Conservation (phyloP, 1,140 invertebrate species). For the Meloidogyne hapla region DNA sequence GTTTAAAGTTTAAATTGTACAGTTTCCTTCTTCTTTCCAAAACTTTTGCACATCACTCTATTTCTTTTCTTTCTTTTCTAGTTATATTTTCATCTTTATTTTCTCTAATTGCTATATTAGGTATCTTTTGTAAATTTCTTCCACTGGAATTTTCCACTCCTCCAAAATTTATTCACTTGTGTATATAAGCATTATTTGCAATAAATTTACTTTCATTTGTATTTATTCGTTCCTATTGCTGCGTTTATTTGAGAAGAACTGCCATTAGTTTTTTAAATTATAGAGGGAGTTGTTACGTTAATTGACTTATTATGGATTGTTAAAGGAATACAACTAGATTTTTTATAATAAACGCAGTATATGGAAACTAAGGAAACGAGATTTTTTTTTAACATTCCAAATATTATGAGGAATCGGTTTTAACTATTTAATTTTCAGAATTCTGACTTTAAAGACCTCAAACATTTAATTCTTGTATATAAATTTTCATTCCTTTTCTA, state of each 20-base stretch:
- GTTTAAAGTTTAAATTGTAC: not conserved
- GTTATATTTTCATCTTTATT: not conserved
- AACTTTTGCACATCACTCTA: not conserved
- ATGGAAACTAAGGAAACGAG: not conserved
- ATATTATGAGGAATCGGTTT: too few species aligned
- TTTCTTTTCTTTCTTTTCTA: not conserved
- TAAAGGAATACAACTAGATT: too few species aligned
- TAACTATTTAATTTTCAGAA: too few species aligned
- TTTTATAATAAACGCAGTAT: not conserved
- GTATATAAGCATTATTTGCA: not conserved
- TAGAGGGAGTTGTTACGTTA: not conserved
- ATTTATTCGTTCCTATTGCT: not conserved
- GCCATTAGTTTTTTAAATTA: not conserved
- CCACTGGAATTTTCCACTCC: not conserved
- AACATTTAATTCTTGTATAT: too few species aligned
- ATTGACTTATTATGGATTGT: not conserved
- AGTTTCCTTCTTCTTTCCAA: not conserved
- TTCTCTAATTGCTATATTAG: too few species aligned
- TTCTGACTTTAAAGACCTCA: too few species aligned
- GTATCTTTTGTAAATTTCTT: not conserved
- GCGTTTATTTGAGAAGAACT: not conserved
- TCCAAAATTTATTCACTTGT: not conserved
- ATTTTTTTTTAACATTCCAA: not conserved
- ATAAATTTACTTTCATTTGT: not conserved
- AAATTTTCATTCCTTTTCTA: not conserved